Base-by-base conservation (phyloP, 2,888 invertebrate genomes). In the Eupsilia transversa region DNA sequence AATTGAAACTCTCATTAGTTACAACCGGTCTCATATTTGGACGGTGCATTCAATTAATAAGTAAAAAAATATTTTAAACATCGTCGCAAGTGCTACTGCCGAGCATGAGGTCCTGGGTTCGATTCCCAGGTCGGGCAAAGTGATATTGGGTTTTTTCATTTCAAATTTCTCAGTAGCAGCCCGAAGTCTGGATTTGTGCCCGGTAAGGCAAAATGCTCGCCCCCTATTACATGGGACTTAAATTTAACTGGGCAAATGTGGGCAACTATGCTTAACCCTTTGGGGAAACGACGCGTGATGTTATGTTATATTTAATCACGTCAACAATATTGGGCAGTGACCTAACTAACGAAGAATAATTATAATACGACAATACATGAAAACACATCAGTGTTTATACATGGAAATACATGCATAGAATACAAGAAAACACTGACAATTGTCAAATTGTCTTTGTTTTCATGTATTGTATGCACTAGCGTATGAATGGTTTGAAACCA, bases 1-100 rank as follows among this genome's bases (percentile, higher is more conserved):
- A 77, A 77, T 56, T 77, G n/a, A 46, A 43, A 12, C 17, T 17
- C 12, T 56, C 17, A 30, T 71, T 54, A 35, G 23, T 27, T 27
- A 6, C 33, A 72, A 35, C 43, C 43, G 23, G 57, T 10, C 9
- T 35, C 23, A 1, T 46, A 72, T 74, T 57, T 74, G 35, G 9
- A 74, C 46, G n/a, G 5, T 41, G 14, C 5, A n/a, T 10, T n/a
- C 2, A 68, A n/a, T 60, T 60, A 66, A 35, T 20, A 35, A 17
- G 0, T 14, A 17, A 2, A 49, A 9, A 3, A 10, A 49, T 65
- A 65, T 49, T 65, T 49, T 38, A 9, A 61, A 20, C n/a, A n/a
- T n/a, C n/a, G n/a, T n/a, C n/a, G n/a, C n/a, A n/a, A n/a, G n/a
- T n/a, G n/a, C n/a, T n/a, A n/a, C n/a, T n/a, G n/a, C n/a, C n/a